Percentiles rank a stretch among this genome's conserved stretches.
Conservation (phyloP, 2,888 invertebrate species). For the Acholoe squamosa region DNA sequence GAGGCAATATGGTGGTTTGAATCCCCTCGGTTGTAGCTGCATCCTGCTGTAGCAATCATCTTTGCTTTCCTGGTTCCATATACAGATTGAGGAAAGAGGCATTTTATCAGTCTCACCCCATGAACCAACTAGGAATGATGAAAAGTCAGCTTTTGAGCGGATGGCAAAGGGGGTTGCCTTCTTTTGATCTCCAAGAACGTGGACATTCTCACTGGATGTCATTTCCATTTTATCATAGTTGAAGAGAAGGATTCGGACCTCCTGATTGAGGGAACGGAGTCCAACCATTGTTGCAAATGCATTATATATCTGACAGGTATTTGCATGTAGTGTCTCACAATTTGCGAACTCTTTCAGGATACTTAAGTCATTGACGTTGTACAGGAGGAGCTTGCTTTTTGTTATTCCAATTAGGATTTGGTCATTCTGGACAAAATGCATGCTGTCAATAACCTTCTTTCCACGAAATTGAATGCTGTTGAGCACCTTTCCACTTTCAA, state of each 20-base stretch:
- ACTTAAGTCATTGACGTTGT: slow-evolving; percentile 45
- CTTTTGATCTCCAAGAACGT: background rate
- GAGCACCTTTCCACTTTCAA: background rate
- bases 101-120: background rate
- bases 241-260: slow-evolving; percentile 19
- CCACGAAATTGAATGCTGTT: background rate
- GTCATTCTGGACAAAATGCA: slow-evolving; percentile 66
- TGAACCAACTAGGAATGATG: slow-evolving; percentile 17
- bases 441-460: slow-evolving; percentile 60
- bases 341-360: background rate
- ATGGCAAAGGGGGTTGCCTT: slow-evolving; percentile 48
- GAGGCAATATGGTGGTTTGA: slow-evolving; percentile 48
- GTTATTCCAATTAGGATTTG: slow-evolving; percentile 60
- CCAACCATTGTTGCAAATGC: background rate
- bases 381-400: slow-evolving; percentile 51
- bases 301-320: background rate
- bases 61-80: background rate
- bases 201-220: slow-evolving; percentile 23
- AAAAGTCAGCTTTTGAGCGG: background rate
- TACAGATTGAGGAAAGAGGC: slow-evolving; percentile 17
- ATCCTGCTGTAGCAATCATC: background rate
- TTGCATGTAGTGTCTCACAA: background rate
- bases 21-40: background rate
- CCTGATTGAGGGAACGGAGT: background rate
- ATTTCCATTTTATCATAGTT: slow-evolving; percentile 20